phyloP scores from a whole-genome alignment of 2,797 vertebrate genomes.

The Tympanoctomys barrerae region DNA sequence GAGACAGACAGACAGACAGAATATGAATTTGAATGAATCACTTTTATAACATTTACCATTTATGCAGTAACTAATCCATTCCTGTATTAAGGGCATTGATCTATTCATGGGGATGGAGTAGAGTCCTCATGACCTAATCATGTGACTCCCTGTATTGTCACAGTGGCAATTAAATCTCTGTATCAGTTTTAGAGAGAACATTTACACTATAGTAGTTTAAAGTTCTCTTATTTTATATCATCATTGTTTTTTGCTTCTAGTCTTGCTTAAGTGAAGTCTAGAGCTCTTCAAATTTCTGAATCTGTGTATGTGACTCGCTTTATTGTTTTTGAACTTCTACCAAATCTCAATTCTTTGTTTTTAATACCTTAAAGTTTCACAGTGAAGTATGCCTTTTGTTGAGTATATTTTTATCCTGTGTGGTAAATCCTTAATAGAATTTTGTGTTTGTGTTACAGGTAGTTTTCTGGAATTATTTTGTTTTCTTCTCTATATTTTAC shows the following conservation, averaged over 20 bases:
- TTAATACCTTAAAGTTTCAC: not conserved
- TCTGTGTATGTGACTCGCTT: not conserved
- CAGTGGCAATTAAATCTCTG: not conserved
- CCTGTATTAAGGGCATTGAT: not conserved
- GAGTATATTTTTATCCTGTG: not conserved
- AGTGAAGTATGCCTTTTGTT: not conserved
- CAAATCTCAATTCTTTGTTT: conserved; percentile 34
- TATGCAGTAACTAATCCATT: not conserved
- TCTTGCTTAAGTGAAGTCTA: conserved; percentile 32
- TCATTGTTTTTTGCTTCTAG: not conserved
- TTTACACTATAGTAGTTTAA: not conserved
- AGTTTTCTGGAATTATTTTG: conserved; percentile 1
- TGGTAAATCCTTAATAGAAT: not conserved
- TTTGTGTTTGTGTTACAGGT: not conserved
- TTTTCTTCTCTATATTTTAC: not conserved
- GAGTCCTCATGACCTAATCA: not conserved
- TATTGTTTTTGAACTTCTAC: not conserved
- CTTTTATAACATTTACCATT: not conserved
- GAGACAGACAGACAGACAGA: not conserved
- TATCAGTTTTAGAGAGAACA: not conserved
- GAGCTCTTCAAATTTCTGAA: not conserved
- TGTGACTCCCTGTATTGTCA: not conserved
- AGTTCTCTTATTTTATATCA: conserved; percentile 29
- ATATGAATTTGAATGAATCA: not conserved
- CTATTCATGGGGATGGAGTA: not conserved